Evolutionary conservation across 2,797 vertebrate genomes (phyloP), one percentile per base, ranked within the genome.

Genomic region (Alcedo atthis): DNA sequence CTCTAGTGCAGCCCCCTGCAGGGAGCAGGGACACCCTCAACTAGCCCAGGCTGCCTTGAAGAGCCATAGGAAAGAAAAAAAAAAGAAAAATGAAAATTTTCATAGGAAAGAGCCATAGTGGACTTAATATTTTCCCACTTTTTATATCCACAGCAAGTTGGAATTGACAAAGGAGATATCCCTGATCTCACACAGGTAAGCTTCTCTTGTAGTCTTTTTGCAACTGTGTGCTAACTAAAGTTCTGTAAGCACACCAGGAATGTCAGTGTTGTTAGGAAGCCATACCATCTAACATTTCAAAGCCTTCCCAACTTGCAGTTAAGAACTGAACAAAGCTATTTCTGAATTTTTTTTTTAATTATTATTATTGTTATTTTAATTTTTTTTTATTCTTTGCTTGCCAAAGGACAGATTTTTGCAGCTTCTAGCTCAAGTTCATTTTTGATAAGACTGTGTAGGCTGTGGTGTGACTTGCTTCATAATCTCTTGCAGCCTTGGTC

Each of bases 151-250:
- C 98, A 99, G 99, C 99, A 99, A 99, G 98, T 99, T 96, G 99
- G 99, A 96, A 99, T 99, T 96, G 99, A 99, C 97, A 99, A 99
- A 98, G 99, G 99, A 14, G 99, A 99, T 95, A 99, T 99, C 87
- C 99, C 99, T 46, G 99, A 99, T 97, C 99, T 99, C 71, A 99
- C 99, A 40, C 99, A 99, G 98, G 99, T 99, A 98, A 97, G 98
- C 87, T 74, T 53, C 24, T 63, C 19, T 61, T 67, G 21, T 19
- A 26, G 46, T 71, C 35, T 73, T 80, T 76, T 89, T 73, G 45
- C 10, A n/a, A 67, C 81, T 42, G 18, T 85, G 21, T 66, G 61
- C 16, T 81, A 78, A 80, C 28, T 70, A 9, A 14, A 68, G 66
- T 48, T 74, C 19, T 73, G 7, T 68, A 78, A 69, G 28, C 49